Conservation (phyloP, 2,888 invertebrate species). For the Diarsia mendica region DNA sequence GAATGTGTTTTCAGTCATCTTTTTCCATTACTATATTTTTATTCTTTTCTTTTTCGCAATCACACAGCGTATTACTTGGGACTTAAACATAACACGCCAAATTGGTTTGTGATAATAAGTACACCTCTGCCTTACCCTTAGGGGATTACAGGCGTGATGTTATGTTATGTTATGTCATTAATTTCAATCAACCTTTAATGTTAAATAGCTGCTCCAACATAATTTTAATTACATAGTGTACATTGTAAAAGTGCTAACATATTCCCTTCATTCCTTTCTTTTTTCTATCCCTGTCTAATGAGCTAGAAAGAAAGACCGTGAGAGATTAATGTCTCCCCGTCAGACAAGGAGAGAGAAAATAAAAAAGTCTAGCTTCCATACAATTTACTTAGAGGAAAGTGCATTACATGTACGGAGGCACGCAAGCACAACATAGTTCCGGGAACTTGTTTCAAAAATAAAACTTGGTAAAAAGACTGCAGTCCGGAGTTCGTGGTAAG, state of each 20-base stretch:
- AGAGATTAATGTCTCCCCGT: slow-evolving; percentile 61
- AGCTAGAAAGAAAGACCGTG: slow-evolving; percentile 50
- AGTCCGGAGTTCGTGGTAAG: slow-evolving; percentile 46
- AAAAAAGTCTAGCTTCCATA: slow-evolving; percentile 59
- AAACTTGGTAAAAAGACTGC: slow-evolving; percentile 58
- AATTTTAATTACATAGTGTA: slow-evolving; percentile 39
- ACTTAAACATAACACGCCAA: no score
- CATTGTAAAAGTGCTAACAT: slow-evolving; percentile 25
- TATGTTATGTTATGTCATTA: no score
- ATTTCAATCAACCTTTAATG: not conserved
- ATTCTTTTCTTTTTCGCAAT: no score
- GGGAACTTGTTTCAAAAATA: slow-evolving; percentile 54
- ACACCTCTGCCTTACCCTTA: no score
- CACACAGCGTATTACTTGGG: no score
- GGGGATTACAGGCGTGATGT: no score
- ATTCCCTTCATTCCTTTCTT: slow-evolving; percentile 34
- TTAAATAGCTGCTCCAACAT: not conserved
- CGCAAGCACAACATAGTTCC: slow-evolving; percentile 54
- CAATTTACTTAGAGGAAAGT: slow-evolving; percentile 59
- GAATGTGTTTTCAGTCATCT: not conserved
- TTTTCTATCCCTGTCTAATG: slow-evolving; percentile 55
- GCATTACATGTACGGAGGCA: slow-evolving; percentile 54
- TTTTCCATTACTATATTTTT: not conserved
- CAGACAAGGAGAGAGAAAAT: slow-evolving; percentile 43
- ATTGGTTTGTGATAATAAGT: no score